Evolutionary conservation across 1,140 invertebrate genomes (phyloP).

Genomic region (Drosophila asahinai): DNA sequence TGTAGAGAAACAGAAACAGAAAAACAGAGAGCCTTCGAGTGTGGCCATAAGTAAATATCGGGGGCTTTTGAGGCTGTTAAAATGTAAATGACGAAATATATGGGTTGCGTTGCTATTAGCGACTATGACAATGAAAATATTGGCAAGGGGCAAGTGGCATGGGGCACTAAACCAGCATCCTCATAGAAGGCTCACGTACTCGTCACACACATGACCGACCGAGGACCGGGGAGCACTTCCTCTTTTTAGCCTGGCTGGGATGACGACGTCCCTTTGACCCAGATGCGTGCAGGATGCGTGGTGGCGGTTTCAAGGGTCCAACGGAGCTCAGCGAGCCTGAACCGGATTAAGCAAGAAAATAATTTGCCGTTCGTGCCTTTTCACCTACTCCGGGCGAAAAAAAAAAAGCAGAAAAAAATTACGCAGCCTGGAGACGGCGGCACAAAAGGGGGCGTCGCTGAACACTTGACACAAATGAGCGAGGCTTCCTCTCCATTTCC

Average conservation of each 20-base stretch:
- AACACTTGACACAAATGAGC: slow-evolving; percentile 64
- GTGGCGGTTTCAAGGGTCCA: slow-evolving; percentile 32
- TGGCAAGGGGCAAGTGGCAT: slow-evolving; percentile 8
- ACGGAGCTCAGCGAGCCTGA: slow-evolving; percentile 71
- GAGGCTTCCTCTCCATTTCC: slow-evolving; percentile 48
- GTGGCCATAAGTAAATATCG: slow-evolving; percentile 64
- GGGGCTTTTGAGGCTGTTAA: slow-evolving; percentile 70
- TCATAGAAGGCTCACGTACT: slow-evolving; percentile 38
- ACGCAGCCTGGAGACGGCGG: slow-evolving; percentile 15
- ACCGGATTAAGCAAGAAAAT: slow-evolving; percentile 82
- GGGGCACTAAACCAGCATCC: slow-evolving; percentile 48
- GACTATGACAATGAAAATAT: slow-evolving; percentile 79
- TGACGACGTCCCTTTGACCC: slow-evolving; percentile 68
- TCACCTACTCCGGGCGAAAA: slow-evolving; percentile 55
- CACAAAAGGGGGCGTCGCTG: slow-evolving; percentile 10
- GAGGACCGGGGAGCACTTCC: not conserved
- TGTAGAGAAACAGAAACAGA: no score
- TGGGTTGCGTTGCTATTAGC: slow-evolving; percentile 61
- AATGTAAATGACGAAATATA: slow-evolving; percentile 69
- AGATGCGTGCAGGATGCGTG: slow-evolving; percentile 54
- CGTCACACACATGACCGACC: slow-evolving; percentile 7
- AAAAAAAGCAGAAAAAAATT: slow-evolving; percentile 34
- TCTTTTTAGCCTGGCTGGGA: slow-evolving; percentile 53
- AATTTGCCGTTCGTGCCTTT: slow-evolving; percentile 82
- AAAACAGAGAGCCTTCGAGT: slow-evolving; percentile 16